Conservation (phyloP, 2,113 vertebrate species). For the Saimiri boliviensis region DNA sequence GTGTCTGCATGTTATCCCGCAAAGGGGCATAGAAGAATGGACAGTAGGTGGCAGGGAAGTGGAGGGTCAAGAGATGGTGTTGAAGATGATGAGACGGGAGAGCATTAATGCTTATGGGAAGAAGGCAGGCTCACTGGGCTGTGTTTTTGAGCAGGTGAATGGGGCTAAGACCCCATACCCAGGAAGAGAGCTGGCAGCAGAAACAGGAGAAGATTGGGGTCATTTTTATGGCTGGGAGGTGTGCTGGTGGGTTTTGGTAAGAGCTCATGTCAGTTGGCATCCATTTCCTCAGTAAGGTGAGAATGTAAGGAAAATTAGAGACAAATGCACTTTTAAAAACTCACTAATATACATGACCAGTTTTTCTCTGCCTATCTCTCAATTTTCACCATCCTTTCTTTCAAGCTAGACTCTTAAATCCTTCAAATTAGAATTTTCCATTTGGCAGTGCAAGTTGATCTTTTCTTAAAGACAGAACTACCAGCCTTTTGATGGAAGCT, state of each 20-base stretch:
- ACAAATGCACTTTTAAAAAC: background rate
- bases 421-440: background rate
- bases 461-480: background rate
- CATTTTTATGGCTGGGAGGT: background rate
- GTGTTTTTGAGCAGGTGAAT: background rate
- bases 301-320: background rate
- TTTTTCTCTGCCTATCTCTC: background rate
- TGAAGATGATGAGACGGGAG: background rate
- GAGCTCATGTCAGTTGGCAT: too few species aligned
- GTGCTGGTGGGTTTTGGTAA: background rate
- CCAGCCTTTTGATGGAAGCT: fast-evolving
- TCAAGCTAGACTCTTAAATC: background rate
- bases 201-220: background rate
- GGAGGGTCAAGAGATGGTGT: background rate
- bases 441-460: background rate
- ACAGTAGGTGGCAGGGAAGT: background rate
- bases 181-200: background rate
- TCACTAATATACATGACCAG: fast-evolving
- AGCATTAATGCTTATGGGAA: background rate
- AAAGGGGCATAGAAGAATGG: background rate
- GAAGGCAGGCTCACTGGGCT: background rate
- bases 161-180: background rate
- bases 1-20: background rate
- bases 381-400: background rate
- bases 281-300: background rate